Conservation (phyloP, 2,797 vertebrate genomes). For the Crocodylus rhombifer region DNA sequence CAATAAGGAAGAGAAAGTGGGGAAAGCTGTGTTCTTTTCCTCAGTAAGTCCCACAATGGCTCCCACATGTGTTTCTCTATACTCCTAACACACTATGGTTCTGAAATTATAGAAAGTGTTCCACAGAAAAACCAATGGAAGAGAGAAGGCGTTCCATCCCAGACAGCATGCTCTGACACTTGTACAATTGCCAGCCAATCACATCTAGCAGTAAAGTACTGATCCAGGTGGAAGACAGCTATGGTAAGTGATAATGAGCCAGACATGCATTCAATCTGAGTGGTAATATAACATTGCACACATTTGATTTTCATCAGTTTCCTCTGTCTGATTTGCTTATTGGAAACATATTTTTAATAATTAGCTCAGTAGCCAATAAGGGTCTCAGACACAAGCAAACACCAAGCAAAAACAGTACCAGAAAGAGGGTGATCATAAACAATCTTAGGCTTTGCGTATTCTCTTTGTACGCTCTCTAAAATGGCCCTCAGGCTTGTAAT, state of each 20-base stretch:
- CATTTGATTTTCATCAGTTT: slow-evolving; percentile 23
- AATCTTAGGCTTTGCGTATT: not conserved
- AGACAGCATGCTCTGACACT: slow-evolving; percentile 17
- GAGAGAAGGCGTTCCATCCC: slow-evolving; percentile 27
- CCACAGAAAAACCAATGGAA: not conserved
- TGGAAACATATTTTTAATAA: slow-evolving; percentile 37
- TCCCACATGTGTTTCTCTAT: not conserved
- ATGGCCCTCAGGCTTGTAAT: not conserved
- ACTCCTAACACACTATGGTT: not conserved
- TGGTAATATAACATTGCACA: not conserved
- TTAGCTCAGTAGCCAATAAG: not conserved
- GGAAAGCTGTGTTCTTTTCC: not conserved
- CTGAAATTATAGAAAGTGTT: not conserved
- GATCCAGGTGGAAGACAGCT: not conserved
- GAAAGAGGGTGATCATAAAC: not conserved
- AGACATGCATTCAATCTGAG: slow-evolving; percentile 15
- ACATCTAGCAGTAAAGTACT: not conserved
- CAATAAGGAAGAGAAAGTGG: not conserved
- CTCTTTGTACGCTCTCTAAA: not conserved
- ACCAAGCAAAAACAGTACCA: slow-evolving; percentile 9
- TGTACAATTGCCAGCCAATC: not conserved
- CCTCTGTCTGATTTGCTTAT: slow-evolving; percentile 7
- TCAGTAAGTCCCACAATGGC: not conserved
- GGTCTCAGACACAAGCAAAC: slow-evolving; percentile 8
- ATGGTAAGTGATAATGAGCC: slow-evolving; percentile 35